These are phyloP conservation scores for Mimas tiliae DNA, from an alignment of 2,888 invertebrate genomes.

Conservation along the genomic window DNA sequence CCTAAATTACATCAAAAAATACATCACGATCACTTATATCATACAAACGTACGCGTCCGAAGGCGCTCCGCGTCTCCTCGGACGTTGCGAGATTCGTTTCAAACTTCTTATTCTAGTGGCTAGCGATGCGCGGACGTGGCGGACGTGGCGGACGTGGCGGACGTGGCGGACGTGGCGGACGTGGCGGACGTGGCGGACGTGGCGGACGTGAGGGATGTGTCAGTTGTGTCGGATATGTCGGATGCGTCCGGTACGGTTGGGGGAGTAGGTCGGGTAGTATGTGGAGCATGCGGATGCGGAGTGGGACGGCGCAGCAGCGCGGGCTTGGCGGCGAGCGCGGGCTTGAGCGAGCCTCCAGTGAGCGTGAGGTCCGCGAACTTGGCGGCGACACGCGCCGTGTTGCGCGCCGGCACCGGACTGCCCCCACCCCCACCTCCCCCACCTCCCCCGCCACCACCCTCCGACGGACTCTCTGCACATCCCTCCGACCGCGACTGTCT, in stretches of 20 bases:
- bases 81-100: conserved; percentile 16
- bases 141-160: no score
- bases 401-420: conserved; percentile 84
- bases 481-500: conserved; percentile 39
- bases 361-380: conserved; percentile 87
- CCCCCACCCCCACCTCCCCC: conserved; percentile 37
- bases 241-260: conserved; percentile 33
- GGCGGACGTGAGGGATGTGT: no score
- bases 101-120: no score
- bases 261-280: conserved; percentile 37
- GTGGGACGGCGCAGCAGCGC: conserved; percentile 86
- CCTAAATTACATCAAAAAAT: conserved; percentile 48
- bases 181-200: no score
- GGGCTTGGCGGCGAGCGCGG: conserved; percentile 92
- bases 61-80: not conserved
- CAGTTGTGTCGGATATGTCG: no score
- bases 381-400: conserved; percentile 86
- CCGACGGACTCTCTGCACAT: conserved; percentile 28
- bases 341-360: conserved; percentile 88
- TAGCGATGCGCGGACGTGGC: no score
- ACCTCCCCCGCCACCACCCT: conserved; percentile 31
- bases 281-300: conserved; percentile 61
- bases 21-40: conserved; percentile 34
- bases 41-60: conserved; percentile 19
- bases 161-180: no score